Percentiles rank a stretch among this genome's conserved stretches.
Evolutionary conservation across 92 coral and sea anemone genomes (phyloP).

Genomic region (Palythoa grandiflora): DNA sequence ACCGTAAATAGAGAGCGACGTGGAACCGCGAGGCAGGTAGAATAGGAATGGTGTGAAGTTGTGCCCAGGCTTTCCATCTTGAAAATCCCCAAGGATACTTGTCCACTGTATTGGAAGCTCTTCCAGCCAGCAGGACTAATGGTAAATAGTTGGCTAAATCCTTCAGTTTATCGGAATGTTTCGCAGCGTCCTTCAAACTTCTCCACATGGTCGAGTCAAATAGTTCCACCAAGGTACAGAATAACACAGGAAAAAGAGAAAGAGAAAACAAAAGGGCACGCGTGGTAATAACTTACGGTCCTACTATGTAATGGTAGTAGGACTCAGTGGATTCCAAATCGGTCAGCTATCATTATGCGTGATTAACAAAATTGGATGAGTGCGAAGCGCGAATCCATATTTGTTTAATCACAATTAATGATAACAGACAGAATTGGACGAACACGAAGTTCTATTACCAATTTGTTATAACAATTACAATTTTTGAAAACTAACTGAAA

Average conservation of each 20-base stretch:
- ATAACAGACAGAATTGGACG: no score
- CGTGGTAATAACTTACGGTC: no score
- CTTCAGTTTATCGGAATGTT: constrained; percentile 7
- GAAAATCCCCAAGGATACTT: constrained; percentile 11
- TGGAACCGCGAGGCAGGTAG: constrained; percentile 21
- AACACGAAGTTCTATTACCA: no score
- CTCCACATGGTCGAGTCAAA: constrained; percentile 4
- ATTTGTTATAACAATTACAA: no score
- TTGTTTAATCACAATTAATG: no score
- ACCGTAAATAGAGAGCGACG: background rate
- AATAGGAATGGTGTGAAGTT: constrained; percentile 6
- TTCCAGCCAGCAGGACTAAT: background rate
- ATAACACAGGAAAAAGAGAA: background rate
- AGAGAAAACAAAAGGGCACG: no score
- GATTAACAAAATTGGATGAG: no score
- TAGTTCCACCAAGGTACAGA: background rate
- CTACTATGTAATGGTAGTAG: no score
- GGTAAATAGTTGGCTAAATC: background rate
- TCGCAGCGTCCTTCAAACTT: background rate
- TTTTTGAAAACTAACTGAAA: no score
- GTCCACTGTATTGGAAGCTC: background rate
- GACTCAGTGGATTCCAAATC: no score
- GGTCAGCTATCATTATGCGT: no score
- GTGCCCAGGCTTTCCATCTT: constrained; percentile 35
- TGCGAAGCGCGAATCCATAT: no score